Evolutionary conservation across 1,140 invertebrate species (phyloP).

Genomic region (Camponotus pennsylvanicus): DNA sequence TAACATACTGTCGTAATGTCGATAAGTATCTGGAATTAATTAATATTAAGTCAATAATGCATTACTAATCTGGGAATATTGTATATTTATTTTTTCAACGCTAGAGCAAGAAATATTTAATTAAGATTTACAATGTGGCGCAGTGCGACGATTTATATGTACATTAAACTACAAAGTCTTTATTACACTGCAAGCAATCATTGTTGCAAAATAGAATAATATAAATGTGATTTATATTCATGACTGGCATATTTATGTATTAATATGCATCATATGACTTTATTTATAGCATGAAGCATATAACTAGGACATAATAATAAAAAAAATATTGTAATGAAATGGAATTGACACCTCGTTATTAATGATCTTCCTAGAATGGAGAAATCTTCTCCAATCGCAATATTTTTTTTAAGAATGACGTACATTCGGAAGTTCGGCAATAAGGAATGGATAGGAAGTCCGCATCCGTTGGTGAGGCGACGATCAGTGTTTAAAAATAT

Average conservation of each 20-base stretch:
- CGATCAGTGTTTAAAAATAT: background rate
- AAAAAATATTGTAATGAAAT: background rate
- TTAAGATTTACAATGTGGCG: background rate
- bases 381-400: background rate
- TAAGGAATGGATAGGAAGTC: conserved; percentile 51
- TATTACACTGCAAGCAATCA: conserved; percentile 5
- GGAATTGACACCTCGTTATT: conserved; percentile 15
- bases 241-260: background rate
- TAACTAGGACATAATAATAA: background rate
- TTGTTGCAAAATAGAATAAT: background rate
- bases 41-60: background rate
- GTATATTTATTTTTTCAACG: background rate
- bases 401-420: background rate
- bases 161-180: background rate
- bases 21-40: background rate
- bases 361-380: background rate
- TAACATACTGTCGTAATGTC: background rate
- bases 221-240: conserved; percentile 39
- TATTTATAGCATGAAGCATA: conserved; percentile 14
- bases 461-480: conserved; percentile 19
- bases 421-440: conserved; percentile 52
- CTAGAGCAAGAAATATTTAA: conserved; percentile 1
- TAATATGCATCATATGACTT: background rate
- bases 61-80: background rate
- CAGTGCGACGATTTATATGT: conserved; percentile 8